Conservation (phyloP, 2,797 vertebrate species). For the Rhinogobio ventralis region DNA sequence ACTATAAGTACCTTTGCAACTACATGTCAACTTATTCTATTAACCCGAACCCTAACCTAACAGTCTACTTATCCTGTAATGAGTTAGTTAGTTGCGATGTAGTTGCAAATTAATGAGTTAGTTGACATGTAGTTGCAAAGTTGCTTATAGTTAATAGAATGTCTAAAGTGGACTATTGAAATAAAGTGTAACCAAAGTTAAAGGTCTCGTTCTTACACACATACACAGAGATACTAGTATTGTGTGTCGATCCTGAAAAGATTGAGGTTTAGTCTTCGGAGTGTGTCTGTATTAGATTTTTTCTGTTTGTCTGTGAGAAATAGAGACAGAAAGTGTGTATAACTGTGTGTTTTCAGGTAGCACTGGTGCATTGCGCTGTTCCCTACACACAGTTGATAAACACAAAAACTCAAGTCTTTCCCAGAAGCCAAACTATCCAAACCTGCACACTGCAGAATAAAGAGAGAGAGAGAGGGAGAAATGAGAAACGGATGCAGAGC, state of each 20-base stretch:
- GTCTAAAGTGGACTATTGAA: neutral
- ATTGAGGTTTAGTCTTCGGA: neutral
- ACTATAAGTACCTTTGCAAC: neutral
- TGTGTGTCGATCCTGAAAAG: conserved; percentile 4
- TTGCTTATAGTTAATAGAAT: neutral
- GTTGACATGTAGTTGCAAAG: neutral
- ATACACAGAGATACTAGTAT: neutral
- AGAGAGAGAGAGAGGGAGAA: neutral
- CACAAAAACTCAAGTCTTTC: conserved; percentile 3
- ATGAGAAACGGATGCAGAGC: neutral
- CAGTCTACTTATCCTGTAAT: neutral
- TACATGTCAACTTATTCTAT: neutral
- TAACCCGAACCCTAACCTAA: neutral
- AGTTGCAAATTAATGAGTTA: neutral
- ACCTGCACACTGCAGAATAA: conserved; percentile 1
- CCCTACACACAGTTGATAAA: conserved; percentile 8
- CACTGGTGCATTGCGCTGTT: conserved; percentile 16
- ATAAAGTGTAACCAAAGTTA: neutral
- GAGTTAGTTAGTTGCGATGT: neutral
- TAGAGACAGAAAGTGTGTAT: conserved; percentile 1
- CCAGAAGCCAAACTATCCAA: conserved; percentile 26
- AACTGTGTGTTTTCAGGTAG: conserved; percentile 11
- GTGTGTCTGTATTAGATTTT: conserved; percentile 11
- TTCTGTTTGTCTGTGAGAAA: conserved; percentile 17
- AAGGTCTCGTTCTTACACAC: neutral